Evolutionary conservation across 2,113 vertebrate genomes (phyloP).

Genomic region (Semnornis frantzii): DNA sequence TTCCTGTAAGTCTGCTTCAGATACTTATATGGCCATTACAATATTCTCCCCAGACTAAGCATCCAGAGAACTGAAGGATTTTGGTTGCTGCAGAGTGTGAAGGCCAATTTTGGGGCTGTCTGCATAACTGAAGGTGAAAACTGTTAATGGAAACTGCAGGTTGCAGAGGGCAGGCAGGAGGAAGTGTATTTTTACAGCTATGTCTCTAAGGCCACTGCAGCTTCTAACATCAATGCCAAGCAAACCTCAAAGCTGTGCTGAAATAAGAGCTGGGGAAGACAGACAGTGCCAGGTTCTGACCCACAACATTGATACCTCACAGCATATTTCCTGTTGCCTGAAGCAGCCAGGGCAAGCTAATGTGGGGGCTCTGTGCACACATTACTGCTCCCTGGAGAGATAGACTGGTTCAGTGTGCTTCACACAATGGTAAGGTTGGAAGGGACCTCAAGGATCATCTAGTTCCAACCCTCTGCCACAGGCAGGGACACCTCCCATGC

Average conservation of each 20-base stretch:
- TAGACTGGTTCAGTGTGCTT: accelerated
- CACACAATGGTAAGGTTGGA: no score
- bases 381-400: neutral
- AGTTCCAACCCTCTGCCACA: no score
- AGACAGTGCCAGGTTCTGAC: neutral
- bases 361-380: no score
- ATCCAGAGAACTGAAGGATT: neutral
- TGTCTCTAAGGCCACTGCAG: neutral
- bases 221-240: neutral
- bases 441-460: no score
- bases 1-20: no score
- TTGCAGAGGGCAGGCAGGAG: neutral
- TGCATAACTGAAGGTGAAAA: neutral
- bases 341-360: neutral
- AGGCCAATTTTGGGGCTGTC: neutral
- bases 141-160: neutral
- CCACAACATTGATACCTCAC: neutral
- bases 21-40: neutral
- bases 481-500: no score
- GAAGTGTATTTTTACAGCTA: neutral
- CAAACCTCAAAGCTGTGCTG: neutral
- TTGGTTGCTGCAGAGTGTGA: neutral
- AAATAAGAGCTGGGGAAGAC: neutral
- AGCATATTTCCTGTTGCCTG: accelerated
- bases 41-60: neutral